Evolutionary conservation across 2,888 invertebrate genomes (phyloP), one percentile per base, ranked within the genome.

Genomic region (Hipparchia sbordonii): DNA sequence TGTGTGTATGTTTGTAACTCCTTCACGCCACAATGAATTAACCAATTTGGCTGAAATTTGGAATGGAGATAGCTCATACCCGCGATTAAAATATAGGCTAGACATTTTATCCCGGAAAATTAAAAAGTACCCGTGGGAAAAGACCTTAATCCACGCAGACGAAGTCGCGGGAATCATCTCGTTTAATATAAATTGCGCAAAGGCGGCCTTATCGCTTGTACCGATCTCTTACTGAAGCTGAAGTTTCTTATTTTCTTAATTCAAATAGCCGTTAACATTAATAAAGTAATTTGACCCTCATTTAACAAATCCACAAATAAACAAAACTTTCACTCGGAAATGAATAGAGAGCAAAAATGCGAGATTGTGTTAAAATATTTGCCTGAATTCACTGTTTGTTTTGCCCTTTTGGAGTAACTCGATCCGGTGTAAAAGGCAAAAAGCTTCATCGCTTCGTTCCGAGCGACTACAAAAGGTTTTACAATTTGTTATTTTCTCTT

Each of bases 221-320:
- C 2, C 39, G 5, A 39, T 5, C 39, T 39, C 5, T 39, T 5
- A 39, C 5, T 4, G 5, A 39, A 48, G 57, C 13, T 23, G 57
- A 57, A 23, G 13, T 57, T 57, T 57, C 57, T 56, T 56, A 56
- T 8, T 57, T 57, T 57, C 57, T 4, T 7, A 3, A 23, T 8
- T 1, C 8, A 57, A 57, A 9, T 23, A 57, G 13, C 2, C 57
- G 57, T 57, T 23, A 23, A 23, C 8, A 23, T 56, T 54, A 13
- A 56, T 56, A 56, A 13, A 56, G 56, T 56, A 13, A 56, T 56
- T 56, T 2, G 23, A 56, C 13, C 13, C 56, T 60, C 39, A 39
- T 60, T 39, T 60, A 62, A 7, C 45, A 13, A 62, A 62, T 46
- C 62, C 62, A 62, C 62, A 62, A 46, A 62, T n/a, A 62, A 62